Conservation (phyloP, 2,888 invertebrate genomes). For the Globia sparganii region DNA sequence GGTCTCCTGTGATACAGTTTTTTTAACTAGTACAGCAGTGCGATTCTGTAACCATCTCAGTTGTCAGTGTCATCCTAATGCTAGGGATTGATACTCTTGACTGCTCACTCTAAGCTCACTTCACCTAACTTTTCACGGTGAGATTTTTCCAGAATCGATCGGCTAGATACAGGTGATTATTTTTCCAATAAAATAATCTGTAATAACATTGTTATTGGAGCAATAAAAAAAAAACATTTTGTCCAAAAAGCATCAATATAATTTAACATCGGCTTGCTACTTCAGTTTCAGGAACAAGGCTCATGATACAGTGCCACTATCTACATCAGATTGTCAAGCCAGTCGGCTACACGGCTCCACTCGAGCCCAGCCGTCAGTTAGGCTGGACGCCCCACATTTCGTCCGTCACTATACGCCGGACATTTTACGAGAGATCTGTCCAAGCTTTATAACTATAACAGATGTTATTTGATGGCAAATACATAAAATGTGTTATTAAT, state of each 20-base stretch:
- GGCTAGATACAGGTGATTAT: too few species aligned
- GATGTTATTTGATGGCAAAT: conserved; percentile 64
- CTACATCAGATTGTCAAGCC: conserved; percentile 17
- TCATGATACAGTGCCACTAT: neutral
- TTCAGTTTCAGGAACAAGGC: neutral
- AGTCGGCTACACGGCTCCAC: conserved; percentile 19
- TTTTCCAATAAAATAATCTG: too few species aligned
- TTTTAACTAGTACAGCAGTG: too few species aligned
- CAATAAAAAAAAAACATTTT: too few species aligned
- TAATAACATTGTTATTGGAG: too few species aligned
- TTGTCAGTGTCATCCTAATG: too few species aligned
- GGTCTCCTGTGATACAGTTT: too few species aligned
- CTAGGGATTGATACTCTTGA: too few species aligned
- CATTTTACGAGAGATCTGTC: conserved; percentile 55
- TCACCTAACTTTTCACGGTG: too few species aligned
- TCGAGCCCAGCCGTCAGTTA: conserved; percentile 11
- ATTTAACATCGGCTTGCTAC: neutral
- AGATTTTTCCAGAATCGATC: too few species aligned
- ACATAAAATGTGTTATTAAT: conserved; percentile 50
- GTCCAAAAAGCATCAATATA: neutral
- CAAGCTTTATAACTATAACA: conserved; percentile 62
- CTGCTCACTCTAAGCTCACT: too few species aligned
- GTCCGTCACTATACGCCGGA: conserved; percentile 21
- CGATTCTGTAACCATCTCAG: too few species aligned
- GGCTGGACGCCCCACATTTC: conserved; percentile 31